Evolutionary conservation across 2,113 vertebrate species (phyloP).

Genomic region (Phrynosoma blainvillii): DNA sequence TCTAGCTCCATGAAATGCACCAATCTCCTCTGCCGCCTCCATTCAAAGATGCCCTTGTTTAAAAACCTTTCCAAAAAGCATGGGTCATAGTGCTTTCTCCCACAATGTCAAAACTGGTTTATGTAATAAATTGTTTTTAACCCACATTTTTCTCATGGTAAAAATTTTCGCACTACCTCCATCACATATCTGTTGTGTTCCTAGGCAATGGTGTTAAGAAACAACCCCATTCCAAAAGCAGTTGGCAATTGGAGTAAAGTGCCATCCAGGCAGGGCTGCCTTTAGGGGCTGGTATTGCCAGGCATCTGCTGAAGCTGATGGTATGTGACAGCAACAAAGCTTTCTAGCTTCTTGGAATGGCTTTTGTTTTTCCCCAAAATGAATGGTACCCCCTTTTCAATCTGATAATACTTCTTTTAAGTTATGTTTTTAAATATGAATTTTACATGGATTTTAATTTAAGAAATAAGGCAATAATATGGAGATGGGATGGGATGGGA

Average conservation of each 20-base stretch:
- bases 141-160: not conserved
- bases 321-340: too few species aligned
- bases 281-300: not conserved
- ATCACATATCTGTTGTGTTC: not conserved
- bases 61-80: slow-evolving; percentile 41
- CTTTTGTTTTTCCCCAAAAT: too few species aligned
- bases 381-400: too few species aligned
- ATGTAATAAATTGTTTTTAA: not conserved
- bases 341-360: too few species aligned
- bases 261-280: not conserved
- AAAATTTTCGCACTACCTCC: too few species aligned
- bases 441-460: too few species aligned
- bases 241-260: too few species aligned
- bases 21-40: slow-evolving; percentile 49
- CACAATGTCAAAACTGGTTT: not conserved
- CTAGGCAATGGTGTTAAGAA: rapidly evolving
- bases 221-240: rapidly evolving
- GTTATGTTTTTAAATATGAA: too few species aligned
- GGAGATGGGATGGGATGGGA: too few species aligned
- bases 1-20: slow-evolving; percentile 77
- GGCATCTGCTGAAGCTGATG: not conserved
- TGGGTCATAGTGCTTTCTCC: slow-evolving; percentile 42
- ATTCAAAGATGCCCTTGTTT: slow-evolving; percentile 6
- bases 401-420: too few species aligned
- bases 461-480: too few species aligned